Evolutionary conservation across 1,140 invertebrate genomes (phyloP).

Genomic region (Pentalonia nigronervosa): DNA sequence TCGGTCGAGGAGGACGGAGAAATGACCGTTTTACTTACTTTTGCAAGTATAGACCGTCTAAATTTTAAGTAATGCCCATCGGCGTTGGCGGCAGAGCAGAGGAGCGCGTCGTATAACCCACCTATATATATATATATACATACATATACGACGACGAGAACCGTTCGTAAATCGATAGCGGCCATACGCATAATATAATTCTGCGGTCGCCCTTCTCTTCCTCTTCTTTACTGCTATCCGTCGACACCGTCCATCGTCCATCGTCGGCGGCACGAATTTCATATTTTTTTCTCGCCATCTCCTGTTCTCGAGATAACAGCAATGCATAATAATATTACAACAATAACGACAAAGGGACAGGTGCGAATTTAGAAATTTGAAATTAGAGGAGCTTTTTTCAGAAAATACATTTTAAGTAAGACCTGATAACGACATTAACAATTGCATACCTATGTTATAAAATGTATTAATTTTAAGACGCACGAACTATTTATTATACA

Average conservation of each 20-base stretch:
- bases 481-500: too few species aligned
- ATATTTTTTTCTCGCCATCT: not conserved
- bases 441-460: too few species aligned
- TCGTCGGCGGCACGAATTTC: not conserved
- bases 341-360: too few species aligned
- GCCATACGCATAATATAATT: slow-evolving; percentile 47
- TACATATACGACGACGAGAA: not conserved
- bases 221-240: not conserved
- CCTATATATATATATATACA: not conserved
- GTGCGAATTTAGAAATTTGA: not conserved
- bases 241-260: not conserved
- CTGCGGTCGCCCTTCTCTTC: not conserved
- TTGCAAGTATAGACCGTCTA: not conserved
- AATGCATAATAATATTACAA: not conserved
- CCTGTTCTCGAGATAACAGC: not conserved
- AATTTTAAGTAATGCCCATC: slow-evolving; percentile 10
- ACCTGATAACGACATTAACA: too few species aligned
- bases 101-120: not conserved
- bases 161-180: slow-evolving; percentile 37
- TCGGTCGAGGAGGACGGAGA: not conserved
- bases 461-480: too few species aligned
- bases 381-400: not conserved
- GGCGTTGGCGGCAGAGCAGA: not conserved
- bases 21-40: not conserved
- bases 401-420: not conserved